phyloP scores from a whole-genome alignment of 2,113 vertebrate species.

The Larimichthys polyactis region DNA sequence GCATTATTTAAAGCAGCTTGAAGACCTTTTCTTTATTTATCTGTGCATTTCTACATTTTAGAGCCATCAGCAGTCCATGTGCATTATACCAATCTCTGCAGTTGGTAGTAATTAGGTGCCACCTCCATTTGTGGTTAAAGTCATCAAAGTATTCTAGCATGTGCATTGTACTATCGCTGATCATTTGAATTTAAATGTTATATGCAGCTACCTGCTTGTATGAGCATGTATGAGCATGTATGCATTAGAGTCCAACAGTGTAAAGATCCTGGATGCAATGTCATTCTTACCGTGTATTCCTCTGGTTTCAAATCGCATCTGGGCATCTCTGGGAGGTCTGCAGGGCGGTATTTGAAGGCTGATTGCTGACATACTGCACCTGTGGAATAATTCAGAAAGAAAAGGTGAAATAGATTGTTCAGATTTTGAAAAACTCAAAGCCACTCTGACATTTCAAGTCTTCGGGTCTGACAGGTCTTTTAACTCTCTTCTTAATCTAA shows the following conservation, averaged over 20 bases:
- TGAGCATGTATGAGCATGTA: too few species aligned
- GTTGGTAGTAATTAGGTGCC: too few species aligned
- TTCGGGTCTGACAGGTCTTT: too few species aligned
- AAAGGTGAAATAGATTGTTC: not conserved
- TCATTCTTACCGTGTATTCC: constrained; percentile 86
- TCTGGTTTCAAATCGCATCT: constrained; percentile 88
- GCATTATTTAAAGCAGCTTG: too few species aligned
- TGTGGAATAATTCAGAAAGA: constrained; percentile 41
- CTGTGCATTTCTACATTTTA: too few species aligned
- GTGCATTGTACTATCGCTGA: not conserved
- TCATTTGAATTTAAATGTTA: not conserved
- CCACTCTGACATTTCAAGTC: not conserved
- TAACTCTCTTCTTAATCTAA: too few species aligned
- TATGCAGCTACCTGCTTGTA: too few species aligned
- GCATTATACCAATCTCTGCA: too few species aligned
- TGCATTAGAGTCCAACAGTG: too few species aligned
- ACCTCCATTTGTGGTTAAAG: too few species aligned
- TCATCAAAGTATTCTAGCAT: not conserved
- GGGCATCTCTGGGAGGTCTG: constrained; percentile 86
- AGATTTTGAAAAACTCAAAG: not conserved
- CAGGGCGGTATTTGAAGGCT: constrained; percentile 59
- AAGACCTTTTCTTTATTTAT: too few species aligned
- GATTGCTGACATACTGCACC: constrained; percentile 81
- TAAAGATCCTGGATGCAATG: not conserved
- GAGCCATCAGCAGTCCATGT: too few species aligned